Evolutionary conservation across 2,113 vertebrate genomes (phyloP), one percentile per base, ranked within the genome.

Genomic region (Bos taurus): DNA sequence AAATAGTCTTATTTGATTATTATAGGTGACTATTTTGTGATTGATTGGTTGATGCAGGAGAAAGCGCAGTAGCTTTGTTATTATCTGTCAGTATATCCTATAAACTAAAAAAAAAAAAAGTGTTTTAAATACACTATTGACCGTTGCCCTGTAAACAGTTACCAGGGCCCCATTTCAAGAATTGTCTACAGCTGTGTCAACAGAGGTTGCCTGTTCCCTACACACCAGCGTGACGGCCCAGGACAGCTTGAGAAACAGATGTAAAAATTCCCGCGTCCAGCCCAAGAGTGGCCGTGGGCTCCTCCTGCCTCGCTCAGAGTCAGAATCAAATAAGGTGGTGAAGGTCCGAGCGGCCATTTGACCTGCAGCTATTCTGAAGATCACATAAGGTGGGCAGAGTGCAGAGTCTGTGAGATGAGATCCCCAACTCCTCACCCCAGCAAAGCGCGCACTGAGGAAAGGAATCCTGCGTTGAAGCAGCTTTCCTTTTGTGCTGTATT

Each of bases 171-270:
- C 26, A 30, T 36, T 90, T 56, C 85, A 60, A 43, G 71, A 52
- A 78, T 16, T 54, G 23, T 23, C 28, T 88, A 88, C 77, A 83
- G 71, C 56, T 83, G 12, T 83, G 46, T 88, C 95, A 88, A 82
- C 77, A 93, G 59, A 84, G 26, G 36, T 43, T 50, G 33, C 40
- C 9, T 23, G 30, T 33, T 71, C 26, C 7, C 54, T 88, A 77
- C 30, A 50, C 80, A 52, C 17, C 50, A 33, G 54, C 17, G 74
- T 81, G 87, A 52, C 40, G 74, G 52, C 59, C 30, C 57, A 54
- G 46, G 36, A 19, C 17, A 78, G 25, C 43, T 74, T 67, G 56
- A 82, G 82, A 83, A 93, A 77, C 10, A 33, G 43, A 52, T 17
- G n/a, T 11, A 54, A 92, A 94, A 80, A 26, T 19, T 25, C 64